phyloP scores from a whole-genome alignment of 37 sponge, comb jelly and placozoan genomes.

The Haliclona indistincta region DNA sequence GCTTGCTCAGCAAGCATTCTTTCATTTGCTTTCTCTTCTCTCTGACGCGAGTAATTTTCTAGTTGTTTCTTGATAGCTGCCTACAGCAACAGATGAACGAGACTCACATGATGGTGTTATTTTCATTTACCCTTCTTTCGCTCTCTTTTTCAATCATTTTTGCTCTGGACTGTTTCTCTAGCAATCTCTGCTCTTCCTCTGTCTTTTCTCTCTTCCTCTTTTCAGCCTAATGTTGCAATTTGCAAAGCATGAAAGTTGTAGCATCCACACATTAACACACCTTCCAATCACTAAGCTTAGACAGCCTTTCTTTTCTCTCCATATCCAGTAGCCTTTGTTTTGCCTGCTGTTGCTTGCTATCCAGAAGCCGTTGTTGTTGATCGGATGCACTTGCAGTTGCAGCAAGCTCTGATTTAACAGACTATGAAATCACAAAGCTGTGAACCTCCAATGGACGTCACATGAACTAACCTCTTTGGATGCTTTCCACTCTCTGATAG shows the following conservation, averaged over 20 bases:
- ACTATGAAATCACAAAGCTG: too few species aligned
- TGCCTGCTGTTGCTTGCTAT: conserved; percentile 1
- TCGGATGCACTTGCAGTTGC: too few species aligned
- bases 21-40: conserved; percentile 33
- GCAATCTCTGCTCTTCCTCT: neutral
- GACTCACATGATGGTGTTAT: neutral
- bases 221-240: neutral
- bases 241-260: neutral
- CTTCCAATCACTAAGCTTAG: conserved; percentile 44
- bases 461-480: conserved; percentile 45
- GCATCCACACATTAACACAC: too few species aligned
- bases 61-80: conserved; percentile 35
- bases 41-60: conserved; percentile 27
- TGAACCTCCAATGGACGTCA: neutral
- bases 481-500: conserved; percentile 79
- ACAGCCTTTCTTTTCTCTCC: conserved; percentile 44
- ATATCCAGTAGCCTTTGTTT: conserved; percentile 17
- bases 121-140: conserved; percentile 26
- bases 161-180: conserved; percentile 14
- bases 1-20: conserved; percentile 17
- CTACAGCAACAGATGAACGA: conserved; percentile 7
- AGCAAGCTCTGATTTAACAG: too few species aligned
- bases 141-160: neutral
- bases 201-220: conserved; percentile 11
- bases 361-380: neutral